Evolutionary conservation across 2,888 invertebrate species (phyloP).

Genomic region (Hemistola chrysoprasaria): DNA sequence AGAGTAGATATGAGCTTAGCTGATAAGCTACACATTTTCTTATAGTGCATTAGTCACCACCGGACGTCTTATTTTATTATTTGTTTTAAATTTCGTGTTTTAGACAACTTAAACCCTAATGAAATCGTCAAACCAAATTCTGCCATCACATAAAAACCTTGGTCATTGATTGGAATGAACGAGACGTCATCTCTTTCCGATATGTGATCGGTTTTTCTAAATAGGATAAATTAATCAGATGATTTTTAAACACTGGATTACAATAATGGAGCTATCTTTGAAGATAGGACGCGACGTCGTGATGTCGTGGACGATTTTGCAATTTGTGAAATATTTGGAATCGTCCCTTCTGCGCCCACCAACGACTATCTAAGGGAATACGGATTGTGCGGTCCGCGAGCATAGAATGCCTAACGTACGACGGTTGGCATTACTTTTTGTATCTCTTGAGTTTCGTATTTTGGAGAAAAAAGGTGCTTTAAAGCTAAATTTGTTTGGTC

Average conservation of each 20-base stretch:
- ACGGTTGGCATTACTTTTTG: constrained; percentile 25
- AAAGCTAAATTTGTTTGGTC: too few relatives aligned
- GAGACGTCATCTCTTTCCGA: neutral
- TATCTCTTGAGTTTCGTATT: too few relatives aligned
- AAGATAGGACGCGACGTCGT: constrained; percentile 42
- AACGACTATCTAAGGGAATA: constrained; percentile 47
- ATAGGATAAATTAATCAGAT: constrained; percentile 16
- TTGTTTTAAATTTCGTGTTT: too few relatives aligned
- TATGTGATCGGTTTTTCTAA: constrained; percentile 9
- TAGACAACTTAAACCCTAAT: neutral
- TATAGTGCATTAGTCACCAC: too few relatives aligned
- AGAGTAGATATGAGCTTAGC: too few relatives aligned
- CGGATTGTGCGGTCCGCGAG: constrained; percentile 36
- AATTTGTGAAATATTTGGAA: constrained; percentile 78
- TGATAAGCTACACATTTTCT: too few relatives aligned
- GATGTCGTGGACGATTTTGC: constrained; percentile 60
- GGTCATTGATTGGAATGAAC: too few relatives aligned
- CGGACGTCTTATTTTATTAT: too few relatives aligned
- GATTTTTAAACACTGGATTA: constrained; percentile 25
- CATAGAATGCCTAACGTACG: constrained; percentile 29
- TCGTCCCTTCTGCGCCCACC: constrained; percentile 67
- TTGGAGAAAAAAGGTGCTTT: neutral
- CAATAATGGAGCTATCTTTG: constrained; percentile 24
- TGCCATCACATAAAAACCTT: constrained; percentile 6
- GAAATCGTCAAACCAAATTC: constrained; percentile 4